Percentiles rank a stretch among this genome's conserved stretches.
These are phyloP conservation scores for Volucella inflata DNA, from an alignment of 2,888 invertebrate genomes.

Conservation along the genomic window DNA sequence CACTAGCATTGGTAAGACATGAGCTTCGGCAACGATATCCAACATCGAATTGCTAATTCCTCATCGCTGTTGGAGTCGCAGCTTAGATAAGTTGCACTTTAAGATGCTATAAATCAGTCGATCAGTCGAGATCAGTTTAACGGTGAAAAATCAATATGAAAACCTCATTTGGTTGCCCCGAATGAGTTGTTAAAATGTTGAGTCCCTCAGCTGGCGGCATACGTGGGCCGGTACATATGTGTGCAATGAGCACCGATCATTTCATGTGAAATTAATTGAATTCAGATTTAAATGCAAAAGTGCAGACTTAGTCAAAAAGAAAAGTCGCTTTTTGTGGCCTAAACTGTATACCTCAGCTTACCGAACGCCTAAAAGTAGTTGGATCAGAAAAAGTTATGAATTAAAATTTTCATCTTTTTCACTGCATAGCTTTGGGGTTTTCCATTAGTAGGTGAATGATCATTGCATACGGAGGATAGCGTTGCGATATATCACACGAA, in stretches of 20 bases:
- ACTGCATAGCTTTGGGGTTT: constrained; percentile 2
- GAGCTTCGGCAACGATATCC: constrained; percentile 15
- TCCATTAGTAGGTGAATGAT: too few species aligned
- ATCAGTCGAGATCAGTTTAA: constrained; percentile 43
- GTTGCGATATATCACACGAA: too few species aligned
- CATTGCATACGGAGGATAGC: too few species aligned
- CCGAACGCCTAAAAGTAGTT: constrained; percentile 8
- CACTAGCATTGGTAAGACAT: constrained; percentile 25
- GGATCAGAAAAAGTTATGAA: neutral
- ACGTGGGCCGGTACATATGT: constrained; percentile 21
- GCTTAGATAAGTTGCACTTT: constrained; percentile 43
- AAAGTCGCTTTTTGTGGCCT: neutral
- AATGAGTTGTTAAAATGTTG: constrained; percentile 36
- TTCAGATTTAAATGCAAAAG: constrained; percentile 24
- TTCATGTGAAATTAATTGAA: constrained; percentile 45
- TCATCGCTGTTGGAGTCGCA: constrained; percentile 26
- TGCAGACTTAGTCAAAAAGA: neutral
- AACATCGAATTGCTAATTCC: constrained; percentile 29
- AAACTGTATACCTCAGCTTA: neutral
- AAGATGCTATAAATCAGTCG: constrained; percentile 44
- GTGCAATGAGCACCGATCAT: constrained; percentile 1
- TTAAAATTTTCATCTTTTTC: neutral
- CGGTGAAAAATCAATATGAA: constrained; percentile 48
- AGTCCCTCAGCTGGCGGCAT: constrained; percentile 15
- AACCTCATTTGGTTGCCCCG: constrained; percentile 47